phyloP scores from a whole-genome alignment of 2,797 vertebrate genomes.

The Vultur gryphus region DNA sequence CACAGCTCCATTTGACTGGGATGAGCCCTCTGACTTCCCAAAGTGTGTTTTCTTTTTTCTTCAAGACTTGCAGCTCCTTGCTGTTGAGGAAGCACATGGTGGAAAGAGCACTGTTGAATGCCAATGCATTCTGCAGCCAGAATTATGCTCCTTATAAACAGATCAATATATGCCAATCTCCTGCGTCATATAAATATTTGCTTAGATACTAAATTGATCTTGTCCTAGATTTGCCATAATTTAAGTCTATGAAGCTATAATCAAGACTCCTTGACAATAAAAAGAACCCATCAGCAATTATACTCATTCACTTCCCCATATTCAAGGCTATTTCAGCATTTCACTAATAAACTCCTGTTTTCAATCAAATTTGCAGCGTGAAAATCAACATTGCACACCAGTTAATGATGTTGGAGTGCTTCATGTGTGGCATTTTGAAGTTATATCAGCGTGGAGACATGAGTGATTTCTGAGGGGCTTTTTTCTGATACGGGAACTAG shows the following conservation, averaged over 20 bases:
- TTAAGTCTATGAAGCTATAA: conserved; percentile 54
- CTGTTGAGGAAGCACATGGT: not conserved
- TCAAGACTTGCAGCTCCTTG: not conserved
- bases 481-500: not conserved
- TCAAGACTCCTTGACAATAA: conserved; percentile 61
- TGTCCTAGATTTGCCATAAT: conserved; percentile 46
- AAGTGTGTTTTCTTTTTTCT: not conserved
- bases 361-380: conserved; percentile 29
- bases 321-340: conserved; percentile 45
- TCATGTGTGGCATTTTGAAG: conserved; percentile 8
- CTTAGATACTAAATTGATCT: conserved; percentile 62
- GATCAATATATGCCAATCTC: conserved; percentile 48
- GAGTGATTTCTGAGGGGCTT: not conserved
- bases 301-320: conserved; percentile 22
- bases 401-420: conserved; percentile 23
- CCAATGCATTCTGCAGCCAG: not conserved
- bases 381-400: conserved; percentile 38
- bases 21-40: not conserved
- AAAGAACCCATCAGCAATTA: conserved; percentile 57
- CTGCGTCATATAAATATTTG: conserved; percentile 47
- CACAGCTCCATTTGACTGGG: not conserved
- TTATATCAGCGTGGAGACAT: not conserved
- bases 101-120: not conserved
- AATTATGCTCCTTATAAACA: conserved; percentile 39
- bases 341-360: conserved; percentile 48